Evolutionary conservation across 1,140 invertebrate genomes (phyloP).

Genomic region (Goniozus legneri): DNA sequence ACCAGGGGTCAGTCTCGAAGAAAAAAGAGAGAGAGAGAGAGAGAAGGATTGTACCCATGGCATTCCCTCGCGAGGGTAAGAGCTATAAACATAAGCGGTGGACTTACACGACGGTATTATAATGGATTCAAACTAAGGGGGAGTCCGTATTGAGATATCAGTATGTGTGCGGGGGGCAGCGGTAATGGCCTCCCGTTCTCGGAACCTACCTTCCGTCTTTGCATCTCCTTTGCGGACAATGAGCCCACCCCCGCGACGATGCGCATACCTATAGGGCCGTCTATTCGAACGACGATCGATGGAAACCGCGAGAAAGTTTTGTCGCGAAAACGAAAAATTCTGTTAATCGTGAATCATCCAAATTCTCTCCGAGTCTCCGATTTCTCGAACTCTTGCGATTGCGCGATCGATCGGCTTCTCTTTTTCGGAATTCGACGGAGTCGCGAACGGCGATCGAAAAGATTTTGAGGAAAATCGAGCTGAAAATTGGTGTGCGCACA

Average conservation of each 20-base stretch:
- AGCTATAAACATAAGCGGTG: background rate
- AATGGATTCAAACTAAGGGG: conserved; percentile 55
- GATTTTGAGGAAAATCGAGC: too few species aligned
- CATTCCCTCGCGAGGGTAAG: too few species aligned
- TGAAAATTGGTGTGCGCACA: too few species aligned
- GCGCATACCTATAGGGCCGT: too few species aligned
- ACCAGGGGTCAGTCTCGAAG: background rate
- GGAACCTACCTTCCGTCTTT: conserved; percentile 34
- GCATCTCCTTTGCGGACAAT: background rate
- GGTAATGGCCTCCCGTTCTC: conserved; percentile 52
- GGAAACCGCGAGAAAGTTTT: background rate
- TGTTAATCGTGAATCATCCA: too few species aligned
- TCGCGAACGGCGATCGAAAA: too few species aligned
- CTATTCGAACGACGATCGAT: too few species aligned
- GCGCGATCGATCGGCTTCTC: too few species aligned
- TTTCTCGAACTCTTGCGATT: too few species aligned
- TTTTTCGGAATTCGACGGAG: too few species aligned
- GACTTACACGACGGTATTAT: conserved; percentile 36
- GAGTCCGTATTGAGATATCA: conserved; percentile 55
- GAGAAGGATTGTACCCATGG: background rate
- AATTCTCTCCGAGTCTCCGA: too few species aligned
- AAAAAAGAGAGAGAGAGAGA: background rate
- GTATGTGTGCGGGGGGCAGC: conserved; percentile 41
- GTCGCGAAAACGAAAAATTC: conserved; percentile 7
- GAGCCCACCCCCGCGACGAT: too few species aligned